Conservation (phyloP, 2,113 vertebrate genomes). For the Xerus inauris region DNA sequence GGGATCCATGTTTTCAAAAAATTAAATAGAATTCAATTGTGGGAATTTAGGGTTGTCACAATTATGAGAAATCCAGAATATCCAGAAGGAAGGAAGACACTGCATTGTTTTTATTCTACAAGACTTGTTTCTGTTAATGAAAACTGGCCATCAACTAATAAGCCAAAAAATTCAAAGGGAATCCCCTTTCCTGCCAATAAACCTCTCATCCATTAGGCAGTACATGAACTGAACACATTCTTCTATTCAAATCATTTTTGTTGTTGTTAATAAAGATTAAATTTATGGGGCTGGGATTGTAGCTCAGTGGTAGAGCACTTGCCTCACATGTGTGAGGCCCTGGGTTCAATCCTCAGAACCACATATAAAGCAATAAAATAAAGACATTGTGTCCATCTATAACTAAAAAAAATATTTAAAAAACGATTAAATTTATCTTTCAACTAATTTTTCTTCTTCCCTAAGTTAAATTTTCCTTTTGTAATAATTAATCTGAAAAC, state of each 20-base stretch:
- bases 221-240: background rate
- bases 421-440: background rate
- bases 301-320: too few species aligned
- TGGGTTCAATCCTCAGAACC: too few species aligned
- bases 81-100: background rate
- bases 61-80: conserved; percentile 58
- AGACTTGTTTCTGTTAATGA: conserved; percentile 5
- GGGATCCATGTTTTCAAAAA: background rate
- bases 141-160: conserved; percentile 16
- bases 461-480: background rate
- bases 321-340: too few species aligned
- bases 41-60: conserved; percentile 78
- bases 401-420: too few species aligned
- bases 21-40: conserved; percentile 22
- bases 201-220: background rate
- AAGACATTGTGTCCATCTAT: too few species aligned
- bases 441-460: background rate
- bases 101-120: background rate
- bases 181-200: background rate
- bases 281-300: too few species aligned
- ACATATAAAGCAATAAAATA: too few species aligned
- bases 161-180: background rate
- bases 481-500: conserved; percentile 2
- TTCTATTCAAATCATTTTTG: conserved; percentile 1
- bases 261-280: background rate